Percentiles rank a stretch among this genome's conserved stretches.
Evolutionary conservation across 2,113 vertebrate species (phyloP).

Genomic region (Lutjanus erythropterus): DNA sequence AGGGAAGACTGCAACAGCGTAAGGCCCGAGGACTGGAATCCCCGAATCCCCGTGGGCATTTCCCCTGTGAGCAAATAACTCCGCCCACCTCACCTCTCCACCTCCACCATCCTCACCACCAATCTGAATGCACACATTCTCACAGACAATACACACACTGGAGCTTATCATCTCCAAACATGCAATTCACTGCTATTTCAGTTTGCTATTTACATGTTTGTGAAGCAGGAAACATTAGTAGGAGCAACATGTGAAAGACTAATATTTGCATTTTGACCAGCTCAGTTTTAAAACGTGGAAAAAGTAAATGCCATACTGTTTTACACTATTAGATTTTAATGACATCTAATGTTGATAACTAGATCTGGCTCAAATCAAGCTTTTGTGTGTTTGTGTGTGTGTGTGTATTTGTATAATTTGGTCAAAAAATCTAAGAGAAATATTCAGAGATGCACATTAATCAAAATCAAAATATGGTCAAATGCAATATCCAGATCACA

Average conservation of each 20-base stretch:
- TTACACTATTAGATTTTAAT: background rate
- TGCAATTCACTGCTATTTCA: background rate
- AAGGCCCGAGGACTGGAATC: constrained; percentile 87
- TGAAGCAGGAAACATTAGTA: constrained; percentile 6
- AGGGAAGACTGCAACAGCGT: constrained; percentile 87
- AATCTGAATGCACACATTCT: constrained; percentile 19
- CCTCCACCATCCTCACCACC: constrained; percentile 9
- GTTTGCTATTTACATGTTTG: background rate
- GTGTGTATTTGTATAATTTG: background rate
- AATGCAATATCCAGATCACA: too few relatives aligned
- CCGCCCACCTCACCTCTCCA: constrained; percentile 38
- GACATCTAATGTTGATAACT: background rate
- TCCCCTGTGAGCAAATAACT: constrained; percentile 84
- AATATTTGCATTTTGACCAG: constrained; percentile 19
- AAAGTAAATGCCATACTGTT: background rate
- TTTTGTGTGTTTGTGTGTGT: background rate
- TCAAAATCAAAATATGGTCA: too few relatives aligned
- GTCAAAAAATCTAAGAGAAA: background rate
- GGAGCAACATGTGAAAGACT: constrained; percentile 1
- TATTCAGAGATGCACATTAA: background rate
- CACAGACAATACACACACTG: background rate
- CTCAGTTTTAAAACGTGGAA: background rate
- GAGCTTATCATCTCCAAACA: constrained; percentile 3
- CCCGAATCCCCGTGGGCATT: constrained; percentile 87
- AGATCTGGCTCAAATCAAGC: background rate